Percentiles rank a stretch among this genome's conserved stretches.
These are phyloP conservation scores for Xylocopa sonorina DNA, from an alignment of 1,140 invertebrate genomes.

Conservation along the genomic window DNA sequence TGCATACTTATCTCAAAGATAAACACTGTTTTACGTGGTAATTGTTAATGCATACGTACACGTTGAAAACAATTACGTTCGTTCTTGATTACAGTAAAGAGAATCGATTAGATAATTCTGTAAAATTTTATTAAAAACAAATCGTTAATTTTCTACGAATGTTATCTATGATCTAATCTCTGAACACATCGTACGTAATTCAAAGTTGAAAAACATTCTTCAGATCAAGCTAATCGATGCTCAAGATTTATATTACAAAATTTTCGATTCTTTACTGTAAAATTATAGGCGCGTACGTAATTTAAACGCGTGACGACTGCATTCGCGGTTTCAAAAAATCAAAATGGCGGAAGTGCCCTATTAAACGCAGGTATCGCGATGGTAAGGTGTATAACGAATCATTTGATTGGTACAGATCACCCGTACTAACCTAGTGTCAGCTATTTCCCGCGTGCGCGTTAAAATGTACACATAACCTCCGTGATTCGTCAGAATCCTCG, in stretches of 20 bases:
- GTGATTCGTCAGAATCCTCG: background rate
- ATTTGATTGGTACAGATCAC: background rate
- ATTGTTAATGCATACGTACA: background rate
- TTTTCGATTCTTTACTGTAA: background rate
- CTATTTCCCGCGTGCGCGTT: slow-evolving; percentile 33
- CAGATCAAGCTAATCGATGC: background rate
- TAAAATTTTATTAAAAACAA: background rate
- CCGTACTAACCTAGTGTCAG: slow-evolving; percentile 15
- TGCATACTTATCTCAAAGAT: background rate
- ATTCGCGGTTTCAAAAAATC: background rate
- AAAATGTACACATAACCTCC: slow-evolving; percentile 44
- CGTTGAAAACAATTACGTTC: background rate
- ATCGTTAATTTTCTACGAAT: background rate
- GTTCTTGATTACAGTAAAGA: too few relatives aligned
- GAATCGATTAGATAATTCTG: background rate
- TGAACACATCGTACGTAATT: background rate
- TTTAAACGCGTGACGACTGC: background rate
- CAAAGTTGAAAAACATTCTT: background rate
- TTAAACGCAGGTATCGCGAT: background rate
- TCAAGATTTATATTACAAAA: background rate
- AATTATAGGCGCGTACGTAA: background rate
- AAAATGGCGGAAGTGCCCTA: background rate
- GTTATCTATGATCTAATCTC: background rate
- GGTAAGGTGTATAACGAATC: background rate
- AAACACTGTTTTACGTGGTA: background rate